phyloP scores from a whole-genome alignment of 2,113 vertebrate genomes.

The Oceanites oceanicus region DNA sequence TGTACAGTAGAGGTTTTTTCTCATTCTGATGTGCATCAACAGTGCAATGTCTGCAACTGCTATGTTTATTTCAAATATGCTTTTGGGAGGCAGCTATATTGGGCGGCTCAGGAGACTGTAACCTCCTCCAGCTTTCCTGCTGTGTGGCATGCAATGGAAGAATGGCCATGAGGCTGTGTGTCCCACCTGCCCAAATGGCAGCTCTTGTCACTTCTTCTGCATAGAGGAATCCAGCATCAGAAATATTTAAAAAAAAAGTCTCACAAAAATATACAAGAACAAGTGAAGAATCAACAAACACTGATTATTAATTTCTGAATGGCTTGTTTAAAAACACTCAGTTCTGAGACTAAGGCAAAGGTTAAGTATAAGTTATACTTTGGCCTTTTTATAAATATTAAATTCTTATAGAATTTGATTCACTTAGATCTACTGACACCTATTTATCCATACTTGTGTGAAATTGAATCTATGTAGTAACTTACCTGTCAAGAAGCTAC shows the following conservation, averaged over 20 bases:
- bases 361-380: not conserved
- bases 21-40: not conserved
- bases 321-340: not conserved
- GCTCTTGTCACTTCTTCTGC: not conserved
- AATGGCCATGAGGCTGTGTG: not conserved
- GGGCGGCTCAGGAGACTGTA: not conserved
- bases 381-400: not conserved
- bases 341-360: not conserved
- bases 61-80: not conserved
- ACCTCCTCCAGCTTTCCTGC: not conserved
- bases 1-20: not conserved
- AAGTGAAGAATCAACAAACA: not conserved
- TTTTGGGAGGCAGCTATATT: not conserved
- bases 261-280: not conserved
- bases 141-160: not conserved
- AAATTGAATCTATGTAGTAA: not conserved
- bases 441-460: not conserved
- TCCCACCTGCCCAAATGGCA: not conserved
- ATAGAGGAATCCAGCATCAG: not conserved
- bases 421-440: not conserved
- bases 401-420: not conserved
- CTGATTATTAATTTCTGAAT: not conserved
- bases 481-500: not conserved
- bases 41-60: not conserved
- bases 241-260: not conserved